Evolutionary conservation across 2,113 vertebrate species (phyloP).

Genomic region (Quiscalus mexicanus): DNA sequence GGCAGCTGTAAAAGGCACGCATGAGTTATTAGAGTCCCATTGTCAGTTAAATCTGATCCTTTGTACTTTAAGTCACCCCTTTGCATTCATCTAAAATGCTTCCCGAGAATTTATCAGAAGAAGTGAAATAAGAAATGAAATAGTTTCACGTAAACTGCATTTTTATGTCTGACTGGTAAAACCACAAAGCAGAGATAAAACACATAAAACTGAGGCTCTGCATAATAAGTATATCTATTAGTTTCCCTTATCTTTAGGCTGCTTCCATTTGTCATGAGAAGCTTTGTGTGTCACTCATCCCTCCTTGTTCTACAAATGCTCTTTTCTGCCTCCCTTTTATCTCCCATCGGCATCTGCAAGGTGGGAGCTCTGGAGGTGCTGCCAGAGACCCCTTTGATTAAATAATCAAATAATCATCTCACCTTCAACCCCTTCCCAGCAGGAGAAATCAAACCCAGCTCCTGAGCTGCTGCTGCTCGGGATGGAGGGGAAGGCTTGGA

Average conservation of each 20-base stretch:
- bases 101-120: neutral
- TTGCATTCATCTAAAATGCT: conserved; percentile 49
- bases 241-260: conserved; percentile 26
- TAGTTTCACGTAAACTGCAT: conserved; percentile 10
- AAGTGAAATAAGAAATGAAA: conserved; percentile 51
- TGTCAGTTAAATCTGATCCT: neutral
- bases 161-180: conserved; percentile 36
- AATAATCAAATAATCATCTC: neutral
- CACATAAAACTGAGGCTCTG: conserved; percentile 15
- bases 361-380: neutral
- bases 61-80: conserved; percentile 26
- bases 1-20: neutral
- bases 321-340: neutral
- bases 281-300: conserved; percentile 41
- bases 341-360: neutral
- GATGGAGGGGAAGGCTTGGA: fast-evolving
- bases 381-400: neutral
- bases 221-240: conserved; percentile 27
- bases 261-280: conserved; percentile 46
- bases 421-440: neutral
- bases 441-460: fast-evolving
- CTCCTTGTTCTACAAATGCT: conserved; percentile 29
- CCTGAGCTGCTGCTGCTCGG: fast-evolving
- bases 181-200: conserved; percentile 49
- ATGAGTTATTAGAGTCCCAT: neutral